A percentile compares a stretch with the other conserved stretches of the same genome.
Conservation (phyloP, 2,888 invertebrate genomes). For the Dendrolimus houi region DNA sequence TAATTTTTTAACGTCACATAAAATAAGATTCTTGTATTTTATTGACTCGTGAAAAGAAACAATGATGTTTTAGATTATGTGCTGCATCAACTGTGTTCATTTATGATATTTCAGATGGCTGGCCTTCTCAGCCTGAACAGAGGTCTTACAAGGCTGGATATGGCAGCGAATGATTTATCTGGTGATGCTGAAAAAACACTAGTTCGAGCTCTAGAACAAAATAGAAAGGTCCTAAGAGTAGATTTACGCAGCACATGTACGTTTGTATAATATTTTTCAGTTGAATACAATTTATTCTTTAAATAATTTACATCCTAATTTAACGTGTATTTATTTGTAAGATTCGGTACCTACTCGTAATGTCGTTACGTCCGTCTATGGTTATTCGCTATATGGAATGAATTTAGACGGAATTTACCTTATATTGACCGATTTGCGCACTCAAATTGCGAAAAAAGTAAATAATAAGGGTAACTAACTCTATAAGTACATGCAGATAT, state of each 20-base stretch:
- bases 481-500: too few species aligned
- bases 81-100: neutral
- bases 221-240: constrained; percentile 46
- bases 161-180: constrained; percentile 77
- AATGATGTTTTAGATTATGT: too few species aligned
- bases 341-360: too few species aligned
- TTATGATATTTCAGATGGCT: constrained; percentile 43
- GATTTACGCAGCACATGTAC: constrained; percentile 62
- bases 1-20: too few species aligned
- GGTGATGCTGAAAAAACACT: constrained; percentile 70
- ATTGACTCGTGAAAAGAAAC: too few species aligned
- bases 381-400: too few species aligned
- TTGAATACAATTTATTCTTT: neutral
- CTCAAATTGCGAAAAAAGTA: too few species aligned
- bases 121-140: constrained; percentile 73
- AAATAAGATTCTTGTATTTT: too few species aligned
- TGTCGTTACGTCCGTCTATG: too few species aligned
- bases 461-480: too few species aligned
- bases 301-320: neutral
- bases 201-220: constrained; percentile 49
- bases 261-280: constrained; percentile 13
- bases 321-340: neutral
- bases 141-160: constrained; percentile 69
- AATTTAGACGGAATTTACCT: too few species aligned
- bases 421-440: too few species aligned